Conservation (phyloP, 2,113 vertebrate species). For the Percina caprodes region DNA sequence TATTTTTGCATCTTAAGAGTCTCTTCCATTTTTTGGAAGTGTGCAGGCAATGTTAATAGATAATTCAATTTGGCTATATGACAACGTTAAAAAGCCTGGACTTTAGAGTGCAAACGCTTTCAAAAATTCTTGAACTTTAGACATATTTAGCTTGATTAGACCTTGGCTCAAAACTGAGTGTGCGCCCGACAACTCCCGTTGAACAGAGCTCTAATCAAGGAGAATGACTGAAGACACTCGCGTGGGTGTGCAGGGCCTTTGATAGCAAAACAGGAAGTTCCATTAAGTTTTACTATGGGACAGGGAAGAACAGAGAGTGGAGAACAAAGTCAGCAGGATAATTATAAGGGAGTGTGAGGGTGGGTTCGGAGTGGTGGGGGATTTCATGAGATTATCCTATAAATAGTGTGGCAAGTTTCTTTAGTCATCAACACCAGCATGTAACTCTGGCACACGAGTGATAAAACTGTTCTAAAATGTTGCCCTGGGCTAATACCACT, state of each 20-base stretch:
- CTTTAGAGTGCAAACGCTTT: neutral
- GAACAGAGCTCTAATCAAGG: conserved; percentile 5
- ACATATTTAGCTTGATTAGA: neutral
- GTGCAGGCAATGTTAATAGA: neutral
- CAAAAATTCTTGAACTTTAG: neutral
- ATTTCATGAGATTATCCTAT: conserved; percentile 60
- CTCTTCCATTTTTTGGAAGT: neutral
- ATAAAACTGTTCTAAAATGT: conserved; percentile 31
- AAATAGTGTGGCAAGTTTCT: conserved; percentile 59
- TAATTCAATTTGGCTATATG: neutral
- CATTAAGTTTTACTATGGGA: conserved; percentile 11
- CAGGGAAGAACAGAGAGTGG: conserved; percentile 11
- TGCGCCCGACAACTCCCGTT: neutral
- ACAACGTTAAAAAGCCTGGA: neutral
- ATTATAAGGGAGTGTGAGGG: conserved; percentile 36
- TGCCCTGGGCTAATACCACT: conserved; percentile 46
- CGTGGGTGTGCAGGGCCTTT: neutral
- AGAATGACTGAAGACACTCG: neutral
- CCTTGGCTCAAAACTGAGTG: neutral
- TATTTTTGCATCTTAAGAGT: neutral
- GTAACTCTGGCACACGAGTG: conserved; percentile 31
- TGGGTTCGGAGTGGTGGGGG: conserved; percentile 21
- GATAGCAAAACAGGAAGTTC: conserved; percentile 41
- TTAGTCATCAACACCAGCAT: conserved; percentile 28
- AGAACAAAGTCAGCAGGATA: conserved; percentile 59